These are phyloP conservation scores for Chrysaora quinquecirrha DNA, from an alignment of 30 jellyfish, hydroid and myxozoan species.

Conservation along the genomic window DNA sequence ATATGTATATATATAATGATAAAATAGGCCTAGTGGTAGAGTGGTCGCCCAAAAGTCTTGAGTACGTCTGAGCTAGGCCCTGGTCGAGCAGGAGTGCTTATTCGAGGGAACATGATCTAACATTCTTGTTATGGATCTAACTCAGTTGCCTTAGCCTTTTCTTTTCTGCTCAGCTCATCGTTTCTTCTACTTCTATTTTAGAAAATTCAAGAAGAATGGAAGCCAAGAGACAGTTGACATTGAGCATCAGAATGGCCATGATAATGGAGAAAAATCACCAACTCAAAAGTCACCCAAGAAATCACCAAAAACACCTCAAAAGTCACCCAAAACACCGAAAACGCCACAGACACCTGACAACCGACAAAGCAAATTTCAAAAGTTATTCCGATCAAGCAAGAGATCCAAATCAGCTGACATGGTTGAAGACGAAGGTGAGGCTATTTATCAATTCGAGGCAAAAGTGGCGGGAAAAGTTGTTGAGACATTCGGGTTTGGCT, in stretches of 20 bases:
- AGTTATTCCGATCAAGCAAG: constrained; percentile 60
- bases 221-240: constrained; percentile 56
- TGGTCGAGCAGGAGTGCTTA: no score
- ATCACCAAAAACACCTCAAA: constrained; percentile 47
- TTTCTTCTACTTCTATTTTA: neutral
- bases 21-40: no score
- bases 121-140: no score
- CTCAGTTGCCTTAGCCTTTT: no score
- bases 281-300: constrained; percentile 43
- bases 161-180: no score
- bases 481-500: neutral
- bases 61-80: no score
- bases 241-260: constrained; percentile 65
- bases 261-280: constrained; percentile 50
- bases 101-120: no score
- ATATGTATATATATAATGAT: no score
- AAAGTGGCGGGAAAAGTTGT: neutral
- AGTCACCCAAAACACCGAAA: constrained; percentile 40
- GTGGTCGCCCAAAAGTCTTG: no score
- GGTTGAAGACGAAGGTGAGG: constrained; percentile 42
- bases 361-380: constrained; percentile 52
- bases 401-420: constrained; percentile 50
- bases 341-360: constrained; percentile 34
- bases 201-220: constrained; percentile 53
- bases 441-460: neutral